These are phyloP conservation scores for Rhombomys opimus DNA, from an alignment of 2,113 vertebrate species.

Conservation along the genomic window DNA sequence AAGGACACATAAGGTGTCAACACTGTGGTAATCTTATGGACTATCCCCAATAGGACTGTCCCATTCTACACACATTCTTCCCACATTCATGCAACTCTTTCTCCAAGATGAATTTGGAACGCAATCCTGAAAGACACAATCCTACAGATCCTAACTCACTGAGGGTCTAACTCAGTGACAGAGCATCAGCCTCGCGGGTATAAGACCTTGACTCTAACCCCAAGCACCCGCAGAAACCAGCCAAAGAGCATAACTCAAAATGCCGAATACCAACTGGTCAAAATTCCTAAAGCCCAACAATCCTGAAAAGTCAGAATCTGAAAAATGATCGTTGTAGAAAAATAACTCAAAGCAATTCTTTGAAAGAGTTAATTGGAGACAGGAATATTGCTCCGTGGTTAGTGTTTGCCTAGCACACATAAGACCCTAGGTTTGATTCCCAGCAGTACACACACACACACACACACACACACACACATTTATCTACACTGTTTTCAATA, in stretches of 20 bases:
- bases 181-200: not conserved
- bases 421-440: not conserved
- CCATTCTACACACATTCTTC: not conserved
- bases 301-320: not conserved
- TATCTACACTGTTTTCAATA: not conserved
- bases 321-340: not conserved
- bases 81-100: not conserved
- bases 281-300: not conserved
- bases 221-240: not conserved
- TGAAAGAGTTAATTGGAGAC: not conserved
- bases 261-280: not conserved
- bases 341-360: not conserved
- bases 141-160: not conserved
- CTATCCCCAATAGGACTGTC: not conserved
- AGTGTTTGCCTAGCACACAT: not conserved
- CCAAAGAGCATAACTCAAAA: not conserved
- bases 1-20: not conserved
- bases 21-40: not conserved
- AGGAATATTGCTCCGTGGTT: not conserved
- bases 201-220: not conserved
- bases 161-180: not conserved
- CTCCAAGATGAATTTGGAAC: not conserved
- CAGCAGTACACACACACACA: not conserved
- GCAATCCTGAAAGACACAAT: not conserved
- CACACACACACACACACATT: not conserved